Percentiles rank a stretch among this genome's conserved stretches.
These are phyloP conservation scores for Lepidurus apus DNA, from an alignment of 1,140 invertebrate species.

Conservation along the genomic window DNA sequence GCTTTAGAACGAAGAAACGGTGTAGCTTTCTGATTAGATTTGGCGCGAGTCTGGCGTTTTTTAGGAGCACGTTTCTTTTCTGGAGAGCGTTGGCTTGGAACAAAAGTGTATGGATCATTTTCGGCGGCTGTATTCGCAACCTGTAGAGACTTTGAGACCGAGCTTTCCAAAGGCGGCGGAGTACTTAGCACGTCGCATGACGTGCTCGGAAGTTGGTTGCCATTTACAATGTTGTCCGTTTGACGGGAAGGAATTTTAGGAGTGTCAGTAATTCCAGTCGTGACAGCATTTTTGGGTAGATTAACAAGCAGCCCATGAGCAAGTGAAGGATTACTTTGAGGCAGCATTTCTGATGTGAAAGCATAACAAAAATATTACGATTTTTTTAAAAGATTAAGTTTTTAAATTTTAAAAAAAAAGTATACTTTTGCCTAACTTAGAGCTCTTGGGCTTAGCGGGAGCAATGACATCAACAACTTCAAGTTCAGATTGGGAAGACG, in stretches of 20 bases:
- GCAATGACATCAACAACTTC: background rate
- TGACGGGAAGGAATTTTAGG: background rate
- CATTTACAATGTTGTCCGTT: background rate
- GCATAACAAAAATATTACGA: no score
- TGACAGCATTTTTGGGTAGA: no score
- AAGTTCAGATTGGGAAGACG: background rate
- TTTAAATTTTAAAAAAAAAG: no score
- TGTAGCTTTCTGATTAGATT: no score
- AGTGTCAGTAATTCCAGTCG: no score
- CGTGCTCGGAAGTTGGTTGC: background rate
- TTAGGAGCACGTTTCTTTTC: background rate
- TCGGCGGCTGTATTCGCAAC: background rate
- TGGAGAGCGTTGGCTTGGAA: background rate
- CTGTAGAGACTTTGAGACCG: background rate
- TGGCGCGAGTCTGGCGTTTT: no score
- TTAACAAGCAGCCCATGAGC: no score
- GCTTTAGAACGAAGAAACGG: no score
- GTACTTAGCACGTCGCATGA: background rate
- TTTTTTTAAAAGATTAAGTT: no score
- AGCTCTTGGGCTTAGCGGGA: background rate
- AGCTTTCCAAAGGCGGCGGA: background rate
- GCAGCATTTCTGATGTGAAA: no score
- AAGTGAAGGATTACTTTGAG: no score
- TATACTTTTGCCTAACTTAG: background rate
- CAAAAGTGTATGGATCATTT: background rate